phyloP scores from a whole-genome alignment of 2,888 invertebrate species.

The Fabriciana adippe region DNA sequence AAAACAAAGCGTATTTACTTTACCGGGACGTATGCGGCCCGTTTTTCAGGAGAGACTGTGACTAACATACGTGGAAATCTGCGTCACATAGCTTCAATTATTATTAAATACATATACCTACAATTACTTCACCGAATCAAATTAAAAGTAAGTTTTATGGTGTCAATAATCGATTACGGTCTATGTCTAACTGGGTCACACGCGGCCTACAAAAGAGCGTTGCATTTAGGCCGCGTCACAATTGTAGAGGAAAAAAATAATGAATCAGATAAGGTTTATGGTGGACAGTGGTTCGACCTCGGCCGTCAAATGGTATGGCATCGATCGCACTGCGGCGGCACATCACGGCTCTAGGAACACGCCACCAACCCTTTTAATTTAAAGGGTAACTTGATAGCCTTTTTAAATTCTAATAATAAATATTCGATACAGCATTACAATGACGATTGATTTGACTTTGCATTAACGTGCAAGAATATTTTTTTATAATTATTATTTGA shows the following conservation, averaged over 20 bases:
- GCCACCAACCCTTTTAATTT: constrained; percentile 53
- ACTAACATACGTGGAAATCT: constrained; percentile 50
- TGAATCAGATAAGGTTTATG: constrained; percentile 78
- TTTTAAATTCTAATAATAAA: constrained; percentile 7
- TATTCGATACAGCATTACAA: constrained; percentile 1
- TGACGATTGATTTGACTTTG: neutral
- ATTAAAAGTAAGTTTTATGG: constrained; percentile 46
- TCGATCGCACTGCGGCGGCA: constrained; percentile 68
- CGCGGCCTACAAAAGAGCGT: constrained; percentile 63
- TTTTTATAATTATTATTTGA: neutral
- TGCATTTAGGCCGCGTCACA: constrained; percentile 65
- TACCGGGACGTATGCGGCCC: constrained; percentile 39
- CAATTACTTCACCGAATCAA: constrained; percentile 52
- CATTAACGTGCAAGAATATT: too few species aligned
- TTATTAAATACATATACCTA: constrained; percentile 42
- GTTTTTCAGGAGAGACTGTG: constrained; percentile 46
- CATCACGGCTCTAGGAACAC: constrained; percentile 62
- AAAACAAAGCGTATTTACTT: constrained; percentile 59
- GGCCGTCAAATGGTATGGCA: constrained; percentile 75
- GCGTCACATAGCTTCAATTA: constrained; percentile 46
- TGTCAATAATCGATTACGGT: constrained; percentile 65
- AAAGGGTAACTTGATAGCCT: constrained; percentile 33
- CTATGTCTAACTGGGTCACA: constrained; percentile 74
- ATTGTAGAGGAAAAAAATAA: constrained; percentile 63
- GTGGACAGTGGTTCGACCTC: constrained; percentile 78